Base-by-base conservation (phyloP, 1,140 invertebrate genomes). In the Cydia strobilella region DNA sequence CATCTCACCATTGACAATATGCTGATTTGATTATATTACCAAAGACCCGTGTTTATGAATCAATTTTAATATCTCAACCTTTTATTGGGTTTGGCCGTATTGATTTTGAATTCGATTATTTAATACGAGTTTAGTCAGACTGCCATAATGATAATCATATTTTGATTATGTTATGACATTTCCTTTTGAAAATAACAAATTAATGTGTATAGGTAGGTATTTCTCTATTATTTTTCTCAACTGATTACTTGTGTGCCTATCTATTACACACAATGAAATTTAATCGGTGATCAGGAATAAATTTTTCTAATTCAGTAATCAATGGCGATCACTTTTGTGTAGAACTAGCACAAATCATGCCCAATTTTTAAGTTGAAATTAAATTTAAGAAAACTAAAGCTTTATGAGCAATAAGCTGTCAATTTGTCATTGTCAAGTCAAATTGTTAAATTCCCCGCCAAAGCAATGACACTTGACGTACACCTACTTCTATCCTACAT, bases 71-170 rank as follows among this genome's bases (percentile, higher is more conserved):
- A 69, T 10, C 6, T 9, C 35, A 3, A 66, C 15, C 0, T 31
- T 20, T 66, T 31, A 27, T 27, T 63, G n/a, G 23, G 7, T 65
- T 65, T 65, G 63, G 63, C 10, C 10, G 63, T 35, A 18, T 69
- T 69, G 27, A 42, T 35, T 69, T 23, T 39, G 65, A 69, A 69
- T 69, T 69, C n/a, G 25, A 31, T 69, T 35, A 31, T 35, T 66
- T 13, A 35, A 15, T 65, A n/a, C 0, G 6, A 39, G 65, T 18
- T 65, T 35, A 35, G n/a, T 59, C 54, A 59, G 20, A 59, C 13
- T 35, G 10, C 15, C 31, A 42, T 9, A 69, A 6, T 18, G 9
- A 23, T 18, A 1, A 20, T 59, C 18, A 59, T n/a, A 4, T 20
- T 18, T 23, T 23, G 3, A 6, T 59, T 7, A 20, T 20, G 18